Evolutionary conservation across 2,113 vertebrate genomes (phyloP).

Genomic region (Phylloscopus trochiloides): DNA sequence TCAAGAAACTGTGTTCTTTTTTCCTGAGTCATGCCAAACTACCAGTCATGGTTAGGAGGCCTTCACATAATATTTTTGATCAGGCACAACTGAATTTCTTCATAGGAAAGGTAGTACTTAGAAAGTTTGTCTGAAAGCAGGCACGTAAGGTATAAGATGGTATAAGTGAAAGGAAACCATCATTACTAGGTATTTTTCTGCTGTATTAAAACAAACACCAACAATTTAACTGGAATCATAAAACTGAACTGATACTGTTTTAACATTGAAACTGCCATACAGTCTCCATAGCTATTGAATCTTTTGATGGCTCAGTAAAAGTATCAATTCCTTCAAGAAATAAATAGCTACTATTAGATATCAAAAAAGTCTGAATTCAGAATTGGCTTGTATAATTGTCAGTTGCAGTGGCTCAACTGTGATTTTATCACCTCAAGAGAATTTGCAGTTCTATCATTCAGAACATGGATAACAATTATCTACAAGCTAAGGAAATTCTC

Average conservation of each 20-base stretch:
- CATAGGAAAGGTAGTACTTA: background rate
- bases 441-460: background rate
- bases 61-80: background rate
- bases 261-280: background rate
- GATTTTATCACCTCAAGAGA: background rate
- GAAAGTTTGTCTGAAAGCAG: background rate
- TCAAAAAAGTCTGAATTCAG: background rate
- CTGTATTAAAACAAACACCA: background rate
- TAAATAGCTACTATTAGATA: background rate
- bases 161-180: background rate
- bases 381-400: background rate
- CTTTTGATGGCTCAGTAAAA: background rate
- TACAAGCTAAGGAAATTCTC: background rate
- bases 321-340: background rate
- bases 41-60: background rate
- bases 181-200: background rate
- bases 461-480: background rate
- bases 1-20: background rate
- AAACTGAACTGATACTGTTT: background rate
- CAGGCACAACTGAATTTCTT: background rate
- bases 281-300: background rate
- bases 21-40: background rate
- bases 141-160: background rate
- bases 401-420: background rate
- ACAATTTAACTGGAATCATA: background rate